Conservation (phyloP, 2,888 invertebrate genomes). For the Limenitis camilla region DNA sequence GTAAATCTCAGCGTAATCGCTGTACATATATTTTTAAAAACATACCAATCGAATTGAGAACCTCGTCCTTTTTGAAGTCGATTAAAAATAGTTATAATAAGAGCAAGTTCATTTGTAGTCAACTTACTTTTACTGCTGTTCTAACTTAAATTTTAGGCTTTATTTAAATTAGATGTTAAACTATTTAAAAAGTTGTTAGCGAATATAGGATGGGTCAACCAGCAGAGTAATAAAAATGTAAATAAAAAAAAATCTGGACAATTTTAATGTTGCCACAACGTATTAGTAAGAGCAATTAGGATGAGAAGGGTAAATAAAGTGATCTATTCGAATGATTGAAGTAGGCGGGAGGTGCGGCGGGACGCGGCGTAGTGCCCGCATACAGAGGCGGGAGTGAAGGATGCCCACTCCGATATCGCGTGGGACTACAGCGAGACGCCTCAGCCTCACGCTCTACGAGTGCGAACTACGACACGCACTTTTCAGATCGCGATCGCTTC, state of each 20-base stretch:
- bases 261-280: slow-evolving; percentile 16
- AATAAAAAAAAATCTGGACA: slow-evolving; percentile 10
- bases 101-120: too few relatives aligned
- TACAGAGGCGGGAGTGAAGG: slow-evolving; percentile 48
- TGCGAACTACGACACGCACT: slow-evolving; percentile 18
- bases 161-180: too few relatives aligned
- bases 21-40: too few relatives aligned
- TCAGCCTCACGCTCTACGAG: slow-evolving; percentile 26
- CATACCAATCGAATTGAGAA: too few relatives aligned
- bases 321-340: slow-evolving; percentile 38
- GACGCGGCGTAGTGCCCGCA: slow-evolving; percentile 30
- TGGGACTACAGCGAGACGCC: slow-evolving; percentile 54
- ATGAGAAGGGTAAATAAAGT: slow-evolving; percentile 28
- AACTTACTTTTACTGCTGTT: too few relatives aligned
- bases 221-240: background rate
- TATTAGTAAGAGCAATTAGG: slow-evolving; percentile 24
- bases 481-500: slow-evolving; percentile 16
- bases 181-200: background rate
- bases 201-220: background rate
- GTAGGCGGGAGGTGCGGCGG: slow-evolving; percentile 42
- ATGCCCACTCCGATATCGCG: slow-evolving; percentile 51
- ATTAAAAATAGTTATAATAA: too few relatives aligned
- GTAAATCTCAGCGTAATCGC: too few relatives aligned
- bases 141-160: too few relatives aligned
- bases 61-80: too few relatives aligned